Evolutionary conservation across 2,797 vertebrate species (phyloP).

Genomic region (Amphiprion clarkii): DNA sequence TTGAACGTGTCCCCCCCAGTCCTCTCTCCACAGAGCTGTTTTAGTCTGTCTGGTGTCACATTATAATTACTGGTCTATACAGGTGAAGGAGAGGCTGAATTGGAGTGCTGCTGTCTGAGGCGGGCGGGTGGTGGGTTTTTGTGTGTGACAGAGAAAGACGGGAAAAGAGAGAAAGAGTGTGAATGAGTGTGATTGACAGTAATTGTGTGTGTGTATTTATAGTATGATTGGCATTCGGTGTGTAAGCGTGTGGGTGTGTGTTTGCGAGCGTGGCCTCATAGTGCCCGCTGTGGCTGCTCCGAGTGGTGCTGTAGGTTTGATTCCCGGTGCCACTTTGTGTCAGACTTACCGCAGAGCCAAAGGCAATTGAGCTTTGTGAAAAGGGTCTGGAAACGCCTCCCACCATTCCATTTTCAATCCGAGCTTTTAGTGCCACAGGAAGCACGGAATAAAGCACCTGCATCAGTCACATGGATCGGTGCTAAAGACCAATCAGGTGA

Average conservation of each 20-base stretch:
- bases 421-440: constrained; percentile 73
- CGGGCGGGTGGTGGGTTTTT: constrained; percentile 8
- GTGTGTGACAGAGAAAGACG: constrained; percentile 26
- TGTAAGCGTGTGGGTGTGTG: constrained; percentile 41
- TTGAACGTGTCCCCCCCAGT: constrained; percentile 12
- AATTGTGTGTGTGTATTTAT: constrained; percentile 61
- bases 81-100: constrained; percentile 70
- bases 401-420: constrained; percentile 63
- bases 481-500: constrained; percentile 63
- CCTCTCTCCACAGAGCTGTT: constrained; percentile 36
- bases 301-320: constrained; percentile 68
- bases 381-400: constrained; percentile 64
- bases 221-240: constrained; percentile 46
- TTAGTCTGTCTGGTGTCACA: constrained; percentile 64
- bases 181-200: constrained; percentile 66
- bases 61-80: constrained; percentile 71
- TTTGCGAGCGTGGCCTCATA: constrained; percentile 35
- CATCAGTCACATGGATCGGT: constrained; percentile 57
- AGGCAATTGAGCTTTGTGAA: constrained; percentile 67
- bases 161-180: constrained; percentile 16
- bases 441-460: constrained; percentile 59
- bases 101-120: constrained; percentile 43
- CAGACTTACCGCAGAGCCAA: constrained; percentile 72
- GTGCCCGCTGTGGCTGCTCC: constrained; percentile 60
- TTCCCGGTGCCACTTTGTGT: constrained; percentile 76